A percentile compares a stretch with the other conserved stretches of the same genome.
phyloP scores from a whole-genome alignment of 1,140 invertebrate species.

The Hestina assimilis region DNA sequence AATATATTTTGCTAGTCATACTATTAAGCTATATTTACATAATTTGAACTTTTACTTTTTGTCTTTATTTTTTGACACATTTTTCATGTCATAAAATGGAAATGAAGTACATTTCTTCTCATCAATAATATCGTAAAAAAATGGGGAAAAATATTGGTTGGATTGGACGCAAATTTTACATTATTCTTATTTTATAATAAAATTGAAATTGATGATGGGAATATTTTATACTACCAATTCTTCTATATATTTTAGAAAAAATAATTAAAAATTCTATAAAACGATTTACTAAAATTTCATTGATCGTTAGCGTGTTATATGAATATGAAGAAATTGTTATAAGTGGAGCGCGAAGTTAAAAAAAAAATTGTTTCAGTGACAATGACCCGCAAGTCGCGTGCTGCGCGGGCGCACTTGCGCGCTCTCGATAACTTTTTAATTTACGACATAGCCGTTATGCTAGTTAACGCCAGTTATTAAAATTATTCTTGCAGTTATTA shows the following conservation, averaged over 20 bases:
- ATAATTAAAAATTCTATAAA: slow-evolving; percentile 1
- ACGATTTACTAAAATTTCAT: slow-evolving; percentile 12
- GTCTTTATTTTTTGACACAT: not conserved
- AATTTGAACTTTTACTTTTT: not conserved
- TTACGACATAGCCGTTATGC: slow-evolving; percentile 38
- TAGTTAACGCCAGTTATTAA: not conserved
- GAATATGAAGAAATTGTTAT: slow-evolving; percentile 32
- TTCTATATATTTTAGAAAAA: not conserved
- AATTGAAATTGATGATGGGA: no score
- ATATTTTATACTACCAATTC: not conserved
- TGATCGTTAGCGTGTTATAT: slow-evolving; percentile 22
- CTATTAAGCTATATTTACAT: not conserved
- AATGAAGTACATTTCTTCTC: no score
- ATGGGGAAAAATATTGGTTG: no score
- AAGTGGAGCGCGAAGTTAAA: slow-evolving; percentile 42
- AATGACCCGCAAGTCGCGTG: slow-evolving; percentile 52
- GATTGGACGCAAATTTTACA: no score
- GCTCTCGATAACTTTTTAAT: slow-evolving; percentile 38
- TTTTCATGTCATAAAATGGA: no score
- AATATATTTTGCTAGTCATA: slow-evolving; percentile 5
- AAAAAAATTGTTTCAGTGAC: slow-evolving; percentile 32
- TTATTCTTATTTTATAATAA: no score
- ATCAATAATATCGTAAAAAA: no score
- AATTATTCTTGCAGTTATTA: not conserved
- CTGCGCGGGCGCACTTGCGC: slow-evolving; percentile 16